A percentile compares a stretch with the other conserved stretches of the same genome.
Evolutionary conservation across 2,113 vertebrate genomes (phyloP).

Genomic region (Canis aureus): DNA sequence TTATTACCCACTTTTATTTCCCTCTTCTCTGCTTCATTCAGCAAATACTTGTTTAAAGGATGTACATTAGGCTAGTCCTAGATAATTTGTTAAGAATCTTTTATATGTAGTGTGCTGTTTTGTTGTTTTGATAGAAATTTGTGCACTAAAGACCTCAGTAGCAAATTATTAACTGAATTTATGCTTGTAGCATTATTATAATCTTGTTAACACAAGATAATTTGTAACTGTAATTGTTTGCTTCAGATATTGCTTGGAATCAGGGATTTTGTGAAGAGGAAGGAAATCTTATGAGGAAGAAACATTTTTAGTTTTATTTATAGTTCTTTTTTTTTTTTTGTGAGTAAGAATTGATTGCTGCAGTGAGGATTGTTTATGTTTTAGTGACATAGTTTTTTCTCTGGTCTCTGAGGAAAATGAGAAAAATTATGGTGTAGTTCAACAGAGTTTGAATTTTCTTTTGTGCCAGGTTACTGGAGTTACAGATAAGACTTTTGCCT

Average conservation of each 20-base stretch:
- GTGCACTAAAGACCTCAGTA: not conserved
- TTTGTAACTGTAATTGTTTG: constrained; percentile 17
- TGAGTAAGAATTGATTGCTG: constrained; percentile 46
- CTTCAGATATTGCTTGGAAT: constrained; percentile 46
- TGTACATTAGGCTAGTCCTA: not conserved
- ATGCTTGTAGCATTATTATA: constrained; percentile 49
- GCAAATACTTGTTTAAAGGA: constrained; percentile 45
- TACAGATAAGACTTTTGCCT: constrained; percentile 22
- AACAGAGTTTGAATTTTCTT: not conserved
- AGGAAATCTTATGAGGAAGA: constrained; percentile 54
- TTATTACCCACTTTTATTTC: constrained; percentile 1
- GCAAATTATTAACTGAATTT: constrained; percentile 37
- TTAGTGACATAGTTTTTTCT: constrained; percentile 14
- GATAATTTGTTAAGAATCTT: constrained; percentile 40
- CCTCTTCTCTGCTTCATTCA: constrained; percentile 25
- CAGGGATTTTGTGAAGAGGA: constrained; percentile 65
- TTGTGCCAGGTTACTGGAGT: not conserved
- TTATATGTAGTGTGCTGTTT: not conserved
- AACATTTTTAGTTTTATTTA: constrained; percentile 55
- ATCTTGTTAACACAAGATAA: constrained; percentile 34
- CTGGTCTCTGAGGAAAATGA: constrained; percentile 38
- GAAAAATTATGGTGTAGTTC: constrained; percentile 7
- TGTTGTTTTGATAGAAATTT: constrained; percentile 37
- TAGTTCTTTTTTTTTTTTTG: constrained; percentile 18
- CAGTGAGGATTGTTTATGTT: constrained; percentile 49